Base-by-base conservation (phyloP, 2,888 invertebrate species). In the Seira sanloemensis region DNA sequence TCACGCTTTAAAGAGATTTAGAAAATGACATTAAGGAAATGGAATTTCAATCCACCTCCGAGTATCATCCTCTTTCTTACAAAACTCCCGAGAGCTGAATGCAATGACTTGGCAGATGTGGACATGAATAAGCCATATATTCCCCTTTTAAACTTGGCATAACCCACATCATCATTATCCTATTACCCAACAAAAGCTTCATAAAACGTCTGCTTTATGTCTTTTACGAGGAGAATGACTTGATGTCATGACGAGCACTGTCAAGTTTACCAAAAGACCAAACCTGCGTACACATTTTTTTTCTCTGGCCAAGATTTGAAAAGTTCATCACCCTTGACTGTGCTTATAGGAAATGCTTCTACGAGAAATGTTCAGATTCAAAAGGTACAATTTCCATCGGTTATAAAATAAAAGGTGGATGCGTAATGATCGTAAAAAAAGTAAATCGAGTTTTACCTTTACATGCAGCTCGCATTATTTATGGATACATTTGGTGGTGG, bases 321-420 rank as follows among this genome's bases (percentile, higher is more conserved):
- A 77, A 69, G 77, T 77, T 77, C 77, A 77, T 77, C 77, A 77
- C 77, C 77, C 77, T 69, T 77, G 25, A n/a, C n/a, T n/a, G n/a
- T n/a, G n/a, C n/a, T n/a, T n/a, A n/a, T n/a, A n/a, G n/a, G n/a
- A n/a, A n/a, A n/a, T n/a, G n/a, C n/a, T n/a, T n/a, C n/a, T n/a
- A n/a, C n/a, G n/a, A n/a, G n/a, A n/a, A n/a, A n/a, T n/a, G n/a
- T n/a, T n/a, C n/a, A n/a, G n/a, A n/a, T n/a, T n/a, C n/a, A n/a
- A n/a, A n/a, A n/a, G n/a, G n/a, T n/a, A n/a, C n/a, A n/a, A n/a
- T n/a, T n/a, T n/a, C n/a, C n/a, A n/a, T n/a, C n/a, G n/a, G n/a
- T n/a, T n/a, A n/a, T n/a, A n/a, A n/a, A n/a, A n/a, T n/a, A n/a
- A n/a, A n/a, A n/a, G n/a, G n/a, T n/a, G n/a, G n/a, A n/a, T n/a